Conservation (phyloP, 2,888 invertebrate species). For the Morpho helenor region DNA sequence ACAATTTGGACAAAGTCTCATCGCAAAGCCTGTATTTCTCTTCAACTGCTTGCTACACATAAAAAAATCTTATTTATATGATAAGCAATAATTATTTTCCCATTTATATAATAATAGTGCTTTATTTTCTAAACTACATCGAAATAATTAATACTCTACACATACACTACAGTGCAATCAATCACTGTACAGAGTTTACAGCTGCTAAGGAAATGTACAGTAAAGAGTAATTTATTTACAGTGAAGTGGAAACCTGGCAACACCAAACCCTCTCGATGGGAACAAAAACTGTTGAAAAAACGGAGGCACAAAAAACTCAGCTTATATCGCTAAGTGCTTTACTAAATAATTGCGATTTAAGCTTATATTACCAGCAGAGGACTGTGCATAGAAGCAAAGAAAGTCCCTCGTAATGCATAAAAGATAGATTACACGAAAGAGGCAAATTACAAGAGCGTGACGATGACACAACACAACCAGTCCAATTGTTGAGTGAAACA, state of each 20-base stretch:
- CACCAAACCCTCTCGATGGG: slow-evolving; percentile 18
- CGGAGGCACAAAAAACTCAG: slow-evolving; percentile 10
- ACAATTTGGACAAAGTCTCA: slow-evolving; percentile 89
- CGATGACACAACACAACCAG: slow-evolving; percentile 68
- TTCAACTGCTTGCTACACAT: slow-evolving; percentile 93
- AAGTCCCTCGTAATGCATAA: slow-evolving; percentile 39
- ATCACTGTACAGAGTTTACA: slow-evolving; percentile 24
- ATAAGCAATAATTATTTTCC: slow-evolving; percentile 18
- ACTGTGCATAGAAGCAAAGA: slow-evolving; percentile 61
- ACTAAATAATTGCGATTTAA: slow-evolving; percentile 42
- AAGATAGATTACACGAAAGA: slow-evolving; percentile 49
- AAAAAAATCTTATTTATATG: slow-evolving; percentile 25
- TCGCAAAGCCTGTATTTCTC: slow-evolving; percentile 96
- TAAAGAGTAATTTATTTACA: slow-evolving; percentile 42
- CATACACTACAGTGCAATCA: slow-evolving; percentile 40
- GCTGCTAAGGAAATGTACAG: slow-evolving; percentile 32
- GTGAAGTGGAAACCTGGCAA: slow-evolving; percentile 21
- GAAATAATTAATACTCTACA: slow-evolving; percentile 38
- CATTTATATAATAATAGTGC: slow-evolving; percentile 17
- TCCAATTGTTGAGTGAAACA: slow-evolving; percentile 51
- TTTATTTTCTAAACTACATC: slow-evolving; percentile 17
- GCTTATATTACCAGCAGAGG: slow-evolving; percentile 42
- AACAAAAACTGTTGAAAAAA: slow-evolving; percentile 28
- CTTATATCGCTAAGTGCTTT: slow-evolving; percentile 20
- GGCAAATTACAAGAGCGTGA: slow-evolving; percentile 58